These are phyloP conservation scores for Capitella teleta DNA, from an alignment of 1,140 invertebrate genomes.

Conservation along the genomic window DNA sequence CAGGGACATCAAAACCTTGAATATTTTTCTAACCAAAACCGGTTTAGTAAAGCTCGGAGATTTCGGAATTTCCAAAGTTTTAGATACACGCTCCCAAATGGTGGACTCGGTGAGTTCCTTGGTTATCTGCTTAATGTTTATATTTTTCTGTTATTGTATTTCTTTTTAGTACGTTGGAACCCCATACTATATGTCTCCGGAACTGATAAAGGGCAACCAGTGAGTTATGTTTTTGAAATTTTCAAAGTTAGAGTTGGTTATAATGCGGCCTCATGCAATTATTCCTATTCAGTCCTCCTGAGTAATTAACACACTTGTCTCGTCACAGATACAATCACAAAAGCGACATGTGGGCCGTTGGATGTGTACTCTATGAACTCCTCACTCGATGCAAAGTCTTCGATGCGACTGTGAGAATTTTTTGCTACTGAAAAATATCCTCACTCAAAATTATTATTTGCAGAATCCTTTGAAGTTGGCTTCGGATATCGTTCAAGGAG, in stretches of 20 bases:
- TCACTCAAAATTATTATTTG: background rate
- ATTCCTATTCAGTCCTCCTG: too few species aligned
- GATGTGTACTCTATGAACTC: constrained; percentile 71
- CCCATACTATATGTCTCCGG: constrained; percentile 74
- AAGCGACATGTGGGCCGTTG: constrained; percentile 75
- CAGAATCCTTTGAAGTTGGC: constrained; percentile 39
- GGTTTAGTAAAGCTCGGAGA: constrained; percentile 40
- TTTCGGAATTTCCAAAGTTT: constrained; percentile 41
- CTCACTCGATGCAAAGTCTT: constrained; percentile 52
- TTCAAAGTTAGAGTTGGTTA: too few species aligned
- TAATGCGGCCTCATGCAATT: too few species aligned
- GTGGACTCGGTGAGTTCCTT: constrained; percentile 30
- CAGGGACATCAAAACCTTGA: constrained; percentile 41
- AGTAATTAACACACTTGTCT: too few species aligned
- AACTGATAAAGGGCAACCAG: constrained; percentile 62
- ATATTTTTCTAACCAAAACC: constrained; percentile 39
- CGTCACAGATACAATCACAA: constrained; percentile 41
- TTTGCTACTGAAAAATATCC: background rate
- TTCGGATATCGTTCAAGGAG: constrained; percentile 31
- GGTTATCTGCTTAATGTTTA: constrained; percentile 9
- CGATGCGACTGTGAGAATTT: constrained; percentile 47
- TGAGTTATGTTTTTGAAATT: constrained; percentile 39
- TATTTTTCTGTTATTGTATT: constrained; percentile 10
- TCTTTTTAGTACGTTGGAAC: constrained; percentile 56
- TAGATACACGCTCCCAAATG: constrained; percentile 29